Conservation (phyloP, 2,113 vertebrate genomes). For the Hyperoodon ampullatus region DNA sequence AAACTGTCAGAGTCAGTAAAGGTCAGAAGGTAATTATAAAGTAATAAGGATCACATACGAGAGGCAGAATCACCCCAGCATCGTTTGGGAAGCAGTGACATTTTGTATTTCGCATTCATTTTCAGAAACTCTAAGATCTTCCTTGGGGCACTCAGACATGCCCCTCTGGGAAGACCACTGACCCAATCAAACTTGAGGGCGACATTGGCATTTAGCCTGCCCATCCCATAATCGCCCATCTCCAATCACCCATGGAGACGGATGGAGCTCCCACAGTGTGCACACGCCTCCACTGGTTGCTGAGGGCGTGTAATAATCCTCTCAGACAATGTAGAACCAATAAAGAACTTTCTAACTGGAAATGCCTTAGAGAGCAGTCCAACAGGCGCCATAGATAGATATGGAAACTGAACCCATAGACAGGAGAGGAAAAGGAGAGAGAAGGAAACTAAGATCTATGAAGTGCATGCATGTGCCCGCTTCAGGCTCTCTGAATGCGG, state of each 20-base stretch:
- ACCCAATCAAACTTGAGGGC: not conserved
- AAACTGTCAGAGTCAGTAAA: slow-evolving; percentile 74
- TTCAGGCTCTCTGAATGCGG: not conserved
- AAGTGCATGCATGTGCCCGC: not conserved
- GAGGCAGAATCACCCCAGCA: slow-evolving; percentile 40
- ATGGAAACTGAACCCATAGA: not conserved
- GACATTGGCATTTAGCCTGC: not conserved
- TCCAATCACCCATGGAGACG: not conserved
- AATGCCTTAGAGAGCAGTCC: not conserved
- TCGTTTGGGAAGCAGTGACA: not conserved
- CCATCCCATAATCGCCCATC: not conserved
- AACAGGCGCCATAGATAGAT: not conserved
- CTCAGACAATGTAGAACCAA: not conserved
- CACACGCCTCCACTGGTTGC: not conserved
- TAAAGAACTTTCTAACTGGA: not conserved
- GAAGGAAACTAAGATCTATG: not conserved
- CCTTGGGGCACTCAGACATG: not conserved
- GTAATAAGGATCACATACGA: slow-evolving; percentile 47
- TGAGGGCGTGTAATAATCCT: not conserved
- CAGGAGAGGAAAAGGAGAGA: not conserved
- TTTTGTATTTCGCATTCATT: slow-evolving; percentile 23
- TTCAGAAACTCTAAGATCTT: slow-evolving; percentile 38
- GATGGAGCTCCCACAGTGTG: not conserved
- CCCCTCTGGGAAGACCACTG: not conserved
- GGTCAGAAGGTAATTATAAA: slow-evolving; percentile 71